A percentile compares a stretch with the other conserved stretches of the same genome.
Conservation (phyloP, 37 sponge, comb jelly and placozoan genomes). For the Oopsacas minuta region DNA sequence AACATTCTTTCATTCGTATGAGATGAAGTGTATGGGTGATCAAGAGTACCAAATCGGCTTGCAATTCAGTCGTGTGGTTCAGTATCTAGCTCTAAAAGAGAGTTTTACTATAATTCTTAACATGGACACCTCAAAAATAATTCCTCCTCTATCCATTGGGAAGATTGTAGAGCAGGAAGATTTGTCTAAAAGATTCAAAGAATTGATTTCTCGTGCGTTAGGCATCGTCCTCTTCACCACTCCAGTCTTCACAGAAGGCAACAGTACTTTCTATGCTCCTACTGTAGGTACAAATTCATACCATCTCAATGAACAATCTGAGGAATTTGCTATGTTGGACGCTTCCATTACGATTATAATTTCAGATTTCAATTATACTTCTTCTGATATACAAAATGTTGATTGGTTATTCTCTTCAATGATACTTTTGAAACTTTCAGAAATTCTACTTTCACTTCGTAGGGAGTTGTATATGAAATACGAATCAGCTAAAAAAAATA, state of each 20-base stretch:
- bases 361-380: not conserved
- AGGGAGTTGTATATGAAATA: not conserved
- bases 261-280: not conserved
- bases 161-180: not conserved
- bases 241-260: not conserved
- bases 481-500: not conserved
- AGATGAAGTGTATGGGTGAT: not conserved
- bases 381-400: not conserved
- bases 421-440: not conserved
- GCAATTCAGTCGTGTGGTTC: not conserved
- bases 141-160: not conserved
- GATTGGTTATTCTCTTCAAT: constrained; percentile 7
- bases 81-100: not conserved
- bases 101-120: constrained; percentile 4
- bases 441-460: not conserved
- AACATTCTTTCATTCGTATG: constrained; percentile 3
- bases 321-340: not conserved
- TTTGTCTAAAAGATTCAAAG: not conserved
- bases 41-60: not conserved
- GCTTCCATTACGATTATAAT: not conserved
- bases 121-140: not conserved
- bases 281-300: not conserved
- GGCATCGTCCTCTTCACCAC: not conserved
- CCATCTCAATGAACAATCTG: not conserved
- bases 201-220: not conserved